A percentile compares a stretch with the other conserved stretches of the same genome.
Evolutionary conservation across 2,888 invertebrate genomes (phyloP).

Genomic region (Drosophila maculinotata): DNA sequence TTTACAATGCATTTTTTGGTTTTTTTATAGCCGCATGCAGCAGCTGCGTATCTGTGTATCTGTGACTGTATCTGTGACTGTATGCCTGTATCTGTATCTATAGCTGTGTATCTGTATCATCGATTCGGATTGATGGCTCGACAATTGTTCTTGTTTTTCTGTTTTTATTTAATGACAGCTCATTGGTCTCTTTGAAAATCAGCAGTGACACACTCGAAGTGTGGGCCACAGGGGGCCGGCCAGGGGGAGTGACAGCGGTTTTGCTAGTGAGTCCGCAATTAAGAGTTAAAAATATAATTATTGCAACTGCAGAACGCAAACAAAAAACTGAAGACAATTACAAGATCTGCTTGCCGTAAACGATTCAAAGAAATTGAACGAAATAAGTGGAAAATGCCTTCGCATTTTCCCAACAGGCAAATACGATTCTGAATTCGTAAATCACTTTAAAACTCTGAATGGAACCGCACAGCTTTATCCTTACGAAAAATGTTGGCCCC

Average conservation of each 20-base stretch:
- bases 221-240: conserved; percentile 5
- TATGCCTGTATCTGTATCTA: conserved; percentile 16
- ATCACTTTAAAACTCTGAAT: conserved; percentile 82
- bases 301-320: conserved; percentile 63
- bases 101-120: conserved; percentile 58
- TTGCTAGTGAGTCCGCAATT: conserved; percentile 77
- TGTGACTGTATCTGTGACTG: conserved; percentile 26
- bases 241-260: neutral
- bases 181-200: conserved; percentile 80
- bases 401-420: no score
- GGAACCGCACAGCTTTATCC: conserved; percentile 60
- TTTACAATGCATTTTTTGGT: conserved; percentile 74
- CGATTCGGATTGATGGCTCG: conserved; percentile 80
- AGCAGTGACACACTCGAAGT: conserved; percentile 24
- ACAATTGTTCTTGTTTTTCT: conserved; percentile 74
- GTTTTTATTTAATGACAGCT: conserved; percentile 81
- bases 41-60: conserved; percentile 51
- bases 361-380: no score
- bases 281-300: conserved; percentile 84
- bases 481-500: conserved; percentile 13
- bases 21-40: conserved; percentile 50
- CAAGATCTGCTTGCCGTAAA: no score
- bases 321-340: conserved; percentile 43
- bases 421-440: conserved; percentile 79
- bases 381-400: conserved; percentile 4